Base-by-base conservation (phyloP, 2,797 vertebrate genomes). In the Myiotriccus ornatus region DNA sequence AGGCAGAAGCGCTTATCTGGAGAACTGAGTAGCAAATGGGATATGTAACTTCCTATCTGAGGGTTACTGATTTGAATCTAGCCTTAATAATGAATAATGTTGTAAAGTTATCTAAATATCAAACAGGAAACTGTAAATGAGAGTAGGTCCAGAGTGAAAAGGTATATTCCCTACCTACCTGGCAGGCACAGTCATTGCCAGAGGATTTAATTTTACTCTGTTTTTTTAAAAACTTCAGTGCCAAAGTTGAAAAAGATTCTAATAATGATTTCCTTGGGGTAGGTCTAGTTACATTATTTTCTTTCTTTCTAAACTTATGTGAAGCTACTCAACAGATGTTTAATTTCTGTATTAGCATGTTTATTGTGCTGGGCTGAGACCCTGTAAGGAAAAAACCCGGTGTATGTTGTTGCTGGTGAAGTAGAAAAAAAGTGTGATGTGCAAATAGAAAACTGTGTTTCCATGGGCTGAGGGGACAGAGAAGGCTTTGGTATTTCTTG, bases 1-100 rank as follows among this genome's bases (percentile, higher is more conserved):
- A 92, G 65, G 78, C 50, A 93, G 69, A 91, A 87, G 60, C 59
- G 78, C 67, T 96, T 94, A 63, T 56, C 84, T 78, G 63, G 84
- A 75, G 79, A 89, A 60, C 50, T 57, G 73, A 76, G 62, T 83
- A 93, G 75, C 75, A 92, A 95, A 93, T 92, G 87, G 56, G 73
- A 57, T 68, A 43, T 81, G 47, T 85, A 89, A 83, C 60, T 91
- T 90, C 71, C 46, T 50, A 44, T 93, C 46, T 74, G 93, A 91
- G 81, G 47, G 18, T 65, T 68, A 62, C 44, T 87, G 60, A 59
- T 74, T 94, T 94, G 75, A 89, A 89, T 93, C 60, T 41, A 44
- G 34, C 22, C 32, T 84, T 90, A 90, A 92, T 63, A 84, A 50
- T 73, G 55, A 84, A 59, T 46, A 67, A 84, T 69, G 41, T 65